A percentile compares a stretch with the other conserved stretches of the same genome.
Evolutionary conservation across 2,113 vertebrate species (phyloP).

Genomic region (Callipepla californica): DNA sequence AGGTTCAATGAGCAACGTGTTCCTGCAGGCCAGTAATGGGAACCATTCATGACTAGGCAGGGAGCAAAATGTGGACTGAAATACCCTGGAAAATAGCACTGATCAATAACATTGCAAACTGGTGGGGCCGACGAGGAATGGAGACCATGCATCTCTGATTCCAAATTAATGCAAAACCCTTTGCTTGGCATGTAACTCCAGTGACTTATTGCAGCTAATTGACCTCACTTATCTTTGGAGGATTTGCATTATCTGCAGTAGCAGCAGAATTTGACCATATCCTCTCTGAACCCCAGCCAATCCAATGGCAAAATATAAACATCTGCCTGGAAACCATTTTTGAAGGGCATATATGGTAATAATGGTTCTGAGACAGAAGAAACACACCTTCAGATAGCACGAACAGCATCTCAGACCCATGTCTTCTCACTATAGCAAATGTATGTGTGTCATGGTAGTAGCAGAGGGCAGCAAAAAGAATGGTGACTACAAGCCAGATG

Average conservation of each 20-base stretch:
- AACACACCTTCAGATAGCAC: neutral
- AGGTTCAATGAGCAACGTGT: neutral
- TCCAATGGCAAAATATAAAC: conserved; percentile 41
- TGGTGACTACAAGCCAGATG: conserved; percentile 12
- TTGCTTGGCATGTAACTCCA: neutral
- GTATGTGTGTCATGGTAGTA: neutral
- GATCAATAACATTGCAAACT: neutral
- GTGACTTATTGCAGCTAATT: neutral
- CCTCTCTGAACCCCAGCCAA: conserved; percentile 14
- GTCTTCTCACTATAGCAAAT: neutral
- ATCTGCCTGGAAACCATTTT: conserved; percentile 1
- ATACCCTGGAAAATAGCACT: neutral
- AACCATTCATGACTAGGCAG: neutral
- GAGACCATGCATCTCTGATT: neutral
- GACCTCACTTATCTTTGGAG: neutral
- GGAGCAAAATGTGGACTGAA: neutral
- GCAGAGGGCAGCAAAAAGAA: neutral
- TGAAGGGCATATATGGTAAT: conserved; percentile 64
- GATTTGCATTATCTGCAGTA: conserved; percentile 60
- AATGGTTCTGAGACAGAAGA: neutral
- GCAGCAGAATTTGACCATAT: conserved; percentile 36
- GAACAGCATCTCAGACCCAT: neutral
- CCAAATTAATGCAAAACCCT: neutral
- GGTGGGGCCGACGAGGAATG: neutral
- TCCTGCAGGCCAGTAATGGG: neutral